Conservation (phyloP, 2,888 invertebrate genomes). For the Chalcosyrphus nemorum region DNA sequence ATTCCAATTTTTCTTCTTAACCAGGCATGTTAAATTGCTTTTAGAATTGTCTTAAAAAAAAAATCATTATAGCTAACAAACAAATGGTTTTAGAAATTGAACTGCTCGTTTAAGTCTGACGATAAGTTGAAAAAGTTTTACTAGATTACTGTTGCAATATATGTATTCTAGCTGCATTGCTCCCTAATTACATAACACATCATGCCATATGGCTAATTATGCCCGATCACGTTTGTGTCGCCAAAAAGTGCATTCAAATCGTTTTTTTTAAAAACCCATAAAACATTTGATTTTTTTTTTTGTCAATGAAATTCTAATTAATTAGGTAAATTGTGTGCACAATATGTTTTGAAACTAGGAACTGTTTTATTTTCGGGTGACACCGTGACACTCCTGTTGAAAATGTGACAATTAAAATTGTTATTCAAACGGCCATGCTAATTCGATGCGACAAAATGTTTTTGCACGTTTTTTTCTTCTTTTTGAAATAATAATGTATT, state of each 20-base stretch:
- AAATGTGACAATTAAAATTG: conserved; percentile 51
- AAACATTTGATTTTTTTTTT: background rate
- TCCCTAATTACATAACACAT: background rate
- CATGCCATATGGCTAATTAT: background rate
- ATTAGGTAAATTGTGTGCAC: background rate
- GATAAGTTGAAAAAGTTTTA: too few species aligned
- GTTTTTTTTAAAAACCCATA: background rate
- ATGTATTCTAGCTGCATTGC: background rate
- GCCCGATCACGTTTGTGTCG: background rate
- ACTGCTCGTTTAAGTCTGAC: too few species aligned
- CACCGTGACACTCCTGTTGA: background rate
- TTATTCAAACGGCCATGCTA: conserved; percentile 1
- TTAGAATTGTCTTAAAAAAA: too few species aligned
- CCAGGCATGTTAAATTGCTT: too few species aligned
- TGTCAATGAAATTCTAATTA: background rate
- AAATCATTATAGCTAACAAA: too few species aligned
- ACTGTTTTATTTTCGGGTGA: background rate
- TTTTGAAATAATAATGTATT: background rate
- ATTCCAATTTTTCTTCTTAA: too few species aligned
- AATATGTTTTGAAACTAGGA: background rate
- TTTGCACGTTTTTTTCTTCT: background rate
- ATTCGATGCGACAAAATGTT: background rate
- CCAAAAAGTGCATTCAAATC: background rate
- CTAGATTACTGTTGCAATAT: background rate
- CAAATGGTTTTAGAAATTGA: background rate